Evolutionary conservation across 2,888 invertebrate genomes (phyloP).

Genomic region (Thecophora atra): DNA sequence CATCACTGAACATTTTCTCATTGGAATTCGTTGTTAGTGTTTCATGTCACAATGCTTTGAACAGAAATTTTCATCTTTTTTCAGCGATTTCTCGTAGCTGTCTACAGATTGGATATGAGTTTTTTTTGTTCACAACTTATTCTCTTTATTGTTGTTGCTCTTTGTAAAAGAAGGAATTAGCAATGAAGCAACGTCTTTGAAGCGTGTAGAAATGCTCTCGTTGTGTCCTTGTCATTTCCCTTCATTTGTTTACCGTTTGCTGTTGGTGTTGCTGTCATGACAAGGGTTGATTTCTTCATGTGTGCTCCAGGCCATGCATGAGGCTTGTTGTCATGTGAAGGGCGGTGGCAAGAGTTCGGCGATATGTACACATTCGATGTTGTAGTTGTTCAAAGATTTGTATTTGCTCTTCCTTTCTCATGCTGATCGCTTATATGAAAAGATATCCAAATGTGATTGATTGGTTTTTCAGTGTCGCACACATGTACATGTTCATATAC

Average conservation of each 20-base stretch:
- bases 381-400: no score
- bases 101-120: not conserved
- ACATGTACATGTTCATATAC: no score
- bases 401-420: no score
- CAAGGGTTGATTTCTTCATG: conserved; percentile 52
- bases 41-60: conserved; percentile 1
- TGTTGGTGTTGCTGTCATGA: conserved; percentile 45
- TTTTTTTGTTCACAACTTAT: conserved; percentile 4
- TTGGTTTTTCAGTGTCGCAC: no score
- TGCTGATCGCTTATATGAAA: no score
- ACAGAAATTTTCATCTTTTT: not conserved
- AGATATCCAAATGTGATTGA: no score
- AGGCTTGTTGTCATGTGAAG: not conserved
- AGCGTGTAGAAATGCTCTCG: conserved; percentile 56
- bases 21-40: not conserved
- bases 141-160: not conserved
- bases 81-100: not conserved
- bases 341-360: not conserved
- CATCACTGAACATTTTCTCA: conserved; percentile 21
- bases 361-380: not conserved
- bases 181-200: conserved; percentile 60
- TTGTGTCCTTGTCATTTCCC: not conserved
- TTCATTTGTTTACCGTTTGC: conserved; percentile 10
- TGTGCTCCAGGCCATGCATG: conserved; percentile 9
- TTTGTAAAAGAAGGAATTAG: conserved; percentile 39